These are phyloP conservation scores for Barbus barbus DNA, from an alignment of 2,113 vertebrate genomes.

Conservation along the genomic window DNA sequence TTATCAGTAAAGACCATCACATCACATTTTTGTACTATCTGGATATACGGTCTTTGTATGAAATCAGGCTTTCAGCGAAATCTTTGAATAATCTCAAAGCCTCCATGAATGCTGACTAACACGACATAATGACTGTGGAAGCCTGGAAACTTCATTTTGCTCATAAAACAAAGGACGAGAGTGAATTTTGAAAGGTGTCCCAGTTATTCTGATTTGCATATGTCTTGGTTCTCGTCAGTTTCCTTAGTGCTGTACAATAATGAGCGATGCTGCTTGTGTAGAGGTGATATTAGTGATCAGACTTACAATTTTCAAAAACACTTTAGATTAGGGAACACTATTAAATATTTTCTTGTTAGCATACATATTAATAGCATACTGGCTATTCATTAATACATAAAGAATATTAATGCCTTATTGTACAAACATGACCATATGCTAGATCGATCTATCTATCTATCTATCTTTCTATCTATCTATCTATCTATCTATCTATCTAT, in stretches of 20 bases:
- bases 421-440: no score
- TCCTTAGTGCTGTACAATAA: not conserved
- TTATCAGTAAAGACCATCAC: not conserved
- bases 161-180: not conserved
- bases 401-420: no score
- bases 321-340: no score
- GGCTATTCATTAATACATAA: no score
- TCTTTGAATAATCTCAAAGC: not conserved
- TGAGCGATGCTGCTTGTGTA: not conserved
- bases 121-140: not conserved
- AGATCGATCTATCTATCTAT: no score
- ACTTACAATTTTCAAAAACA: not conserved
- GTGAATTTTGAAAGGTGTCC: constrained; percentile 5
- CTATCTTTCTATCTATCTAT: no score
- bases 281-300: not conserved
- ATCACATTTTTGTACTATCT: not conserved
- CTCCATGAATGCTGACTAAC: constrained; percentile 2
- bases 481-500: no score
- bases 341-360: no score
- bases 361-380: no score
- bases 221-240: not conserved
- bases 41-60: not conserved
- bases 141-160: not conserved
- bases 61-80: constrained; percentile 13
- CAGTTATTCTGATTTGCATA: not conserved